phyloP scores from a whole-genome alignment of 1,140 invertebrate genomes.

The Brachionus paranguensis region DNA sequence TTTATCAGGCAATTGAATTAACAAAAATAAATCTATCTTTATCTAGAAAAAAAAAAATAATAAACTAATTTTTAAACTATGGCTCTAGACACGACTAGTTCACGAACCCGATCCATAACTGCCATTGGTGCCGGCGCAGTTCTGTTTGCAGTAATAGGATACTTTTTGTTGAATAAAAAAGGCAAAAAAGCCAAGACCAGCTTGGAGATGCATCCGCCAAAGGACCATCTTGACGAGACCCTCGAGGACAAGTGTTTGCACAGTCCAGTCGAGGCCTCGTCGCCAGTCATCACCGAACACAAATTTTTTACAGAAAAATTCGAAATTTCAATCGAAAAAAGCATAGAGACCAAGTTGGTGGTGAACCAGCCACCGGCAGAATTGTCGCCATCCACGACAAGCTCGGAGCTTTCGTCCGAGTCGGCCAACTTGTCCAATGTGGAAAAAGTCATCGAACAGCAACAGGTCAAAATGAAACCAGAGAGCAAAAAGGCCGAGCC shows the following conservation, averaged over 20 bases:
- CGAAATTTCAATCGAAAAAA: not conserved
- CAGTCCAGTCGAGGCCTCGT: not conserved
- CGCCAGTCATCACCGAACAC: not conserved
- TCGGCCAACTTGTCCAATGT: not conserved
- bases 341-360: not conserved
- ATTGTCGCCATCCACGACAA: not conserved
- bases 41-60: not conserved
- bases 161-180: slow-evolving; percentile 15
- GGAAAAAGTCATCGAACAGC: not conserved
- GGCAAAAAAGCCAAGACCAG: not conserved
- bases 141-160: slow-evolving; percentile 24
- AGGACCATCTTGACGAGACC: not conserved
- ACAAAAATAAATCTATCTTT: not conserved
- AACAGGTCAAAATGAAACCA: not conserved
- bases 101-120: slow-evolving; percentile 21
- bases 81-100: slow-evolving; percentile 39
- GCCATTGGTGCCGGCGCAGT: slow-evolving; percentile 34
- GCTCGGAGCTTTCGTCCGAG: not conserved
- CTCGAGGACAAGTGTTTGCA: not conserved
- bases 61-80: slow-evolving; percentile 30
- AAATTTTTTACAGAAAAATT: not conserved
- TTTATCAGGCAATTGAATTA: not conserved
- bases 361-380: not conserved
- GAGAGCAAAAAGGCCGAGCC: not conserved
- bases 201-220: not conserved